Conservation (phyloP, 2,797 vertebrate species). For the Clarias laeviceps region DNA sequence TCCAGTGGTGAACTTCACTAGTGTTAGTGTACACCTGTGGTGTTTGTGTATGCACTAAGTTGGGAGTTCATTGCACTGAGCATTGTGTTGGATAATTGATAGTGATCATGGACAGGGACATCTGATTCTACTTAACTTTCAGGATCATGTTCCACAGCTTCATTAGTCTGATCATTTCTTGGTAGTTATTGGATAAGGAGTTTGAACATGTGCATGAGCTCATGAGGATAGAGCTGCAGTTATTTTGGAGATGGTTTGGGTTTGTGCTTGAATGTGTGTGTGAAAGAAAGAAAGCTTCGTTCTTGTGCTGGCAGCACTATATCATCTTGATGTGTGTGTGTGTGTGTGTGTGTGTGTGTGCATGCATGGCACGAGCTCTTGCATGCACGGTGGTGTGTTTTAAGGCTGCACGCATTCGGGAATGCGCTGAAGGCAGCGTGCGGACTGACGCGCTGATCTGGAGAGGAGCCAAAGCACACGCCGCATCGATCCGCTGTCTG, state of each 20-base stretch:
- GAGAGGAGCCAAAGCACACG: slow-evolving; percentile 32
- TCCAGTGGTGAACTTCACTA: neutral
- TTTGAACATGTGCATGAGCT: neutral
- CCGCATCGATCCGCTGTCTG: slow-evolving; percentile 29
- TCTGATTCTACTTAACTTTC: neutral
- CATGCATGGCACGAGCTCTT: neutral
- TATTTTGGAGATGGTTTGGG: neutral
- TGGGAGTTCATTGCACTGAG: neutral
- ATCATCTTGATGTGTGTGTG: neutral
- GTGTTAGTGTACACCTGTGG: neutral
- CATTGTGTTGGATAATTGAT: neutral
- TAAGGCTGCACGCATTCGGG: neutral
- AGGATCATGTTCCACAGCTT: neutral
- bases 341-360: neutral
- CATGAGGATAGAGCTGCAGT: neutral
- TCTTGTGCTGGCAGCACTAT: neutral
- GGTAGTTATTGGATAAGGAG: neutral
- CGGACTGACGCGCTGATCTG: slow-evolving; percentile 36
- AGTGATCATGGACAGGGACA: neutral
- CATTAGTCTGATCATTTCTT: neutral
- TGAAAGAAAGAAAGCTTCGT: neutral
- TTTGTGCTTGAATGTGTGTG: neutral
- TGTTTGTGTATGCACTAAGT: neutral
- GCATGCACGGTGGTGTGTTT: neutral
- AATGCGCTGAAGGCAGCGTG: slow-evolving; percentile 11